Percentiles rank a stretch among this genome's conserved stretches.
Evolutionary conservation across 2,888 invertebrate species (phyloP).

Genomic region (Odontocolon sp.): DNA sequence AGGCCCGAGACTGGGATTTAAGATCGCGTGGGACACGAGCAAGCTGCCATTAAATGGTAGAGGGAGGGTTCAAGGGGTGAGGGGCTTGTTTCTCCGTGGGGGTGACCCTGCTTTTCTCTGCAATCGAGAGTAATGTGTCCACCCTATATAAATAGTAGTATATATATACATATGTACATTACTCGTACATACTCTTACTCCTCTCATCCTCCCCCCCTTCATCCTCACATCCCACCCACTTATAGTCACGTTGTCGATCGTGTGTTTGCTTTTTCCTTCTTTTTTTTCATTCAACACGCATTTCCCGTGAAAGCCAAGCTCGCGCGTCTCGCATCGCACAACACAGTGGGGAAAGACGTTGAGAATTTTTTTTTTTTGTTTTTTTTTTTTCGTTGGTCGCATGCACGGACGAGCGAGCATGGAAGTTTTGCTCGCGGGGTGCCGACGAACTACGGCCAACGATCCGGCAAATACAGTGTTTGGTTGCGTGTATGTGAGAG

Average conservation of each 20-base stretch:
- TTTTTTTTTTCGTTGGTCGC: constrained; percentile 1
- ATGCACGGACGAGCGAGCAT: constrained; percentile 38
- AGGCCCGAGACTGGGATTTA: constrained; percentile 55
- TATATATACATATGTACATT: too few relatives aligned
- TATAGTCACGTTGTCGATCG: constrained; percentile 27
- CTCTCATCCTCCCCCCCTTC: constrained; percentile 38
- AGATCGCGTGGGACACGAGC: constrained; percentile 63
- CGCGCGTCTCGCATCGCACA: constrained; percentile 34
- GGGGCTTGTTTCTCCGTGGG: constrained; percentile 43
- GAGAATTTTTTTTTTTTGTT: not conserved
- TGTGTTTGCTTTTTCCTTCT: constrained; percentile 32
- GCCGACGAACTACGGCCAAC: not conserved
- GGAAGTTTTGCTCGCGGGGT: constrained; percentile 26
- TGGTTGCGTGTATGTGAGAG: too few relatives aligned
- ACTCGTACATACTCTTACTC: constrained; percentile 53
- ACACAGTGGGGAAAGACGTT: constrained; percentile 23
- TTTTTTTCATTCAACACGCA: constrained; percentile 43
- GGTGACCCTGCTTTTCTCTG: constrained; percentile 41
- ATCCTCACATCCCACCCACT: constrained; percentile 23
- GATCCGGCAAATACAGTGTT: not conserved
- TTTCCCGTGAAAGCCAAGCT: constrained; percentile 40
- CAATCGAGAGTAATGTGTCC: constrained; percentile 42
- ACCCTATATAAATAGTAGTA: constrained; percentile 52
- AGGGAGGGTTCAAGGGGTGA: constrained; percentile 29
- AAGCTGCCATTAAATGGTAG: constrained; percentile 63